A percentile compares a stretch with the other conserved stretches of the same genome.
Conservation (phyloP, 92 coral and sea anemone species). For the Zoanthus sansibaricus region DNA sequence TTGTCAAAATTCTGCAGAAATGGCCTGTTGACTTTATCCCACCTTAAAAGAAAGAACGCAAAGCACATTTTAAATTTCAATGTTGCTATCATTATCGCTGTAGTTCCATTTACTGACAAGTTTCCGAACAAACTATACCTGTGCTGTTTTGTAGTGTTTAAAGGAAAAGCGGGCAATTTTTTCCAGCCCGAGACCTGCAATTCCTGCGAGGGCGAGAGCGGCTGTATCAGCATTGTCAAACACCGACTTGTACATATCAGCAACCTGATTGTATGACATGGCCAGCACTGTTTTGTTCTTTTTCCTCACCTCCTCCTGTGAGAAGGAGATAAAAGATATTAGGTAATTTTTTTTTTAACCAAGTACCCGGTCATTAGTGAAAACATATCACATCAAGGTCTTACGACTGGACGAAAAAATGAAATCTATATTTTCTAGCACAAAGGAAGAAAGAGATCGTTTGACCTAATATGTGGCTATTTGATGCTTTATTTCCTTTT, state of each 20-base stretch:
- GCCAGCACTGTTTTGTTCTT: conserved; percentile 15
- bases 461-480: too few relatives aligned
- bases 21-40: too few relatives aligned
- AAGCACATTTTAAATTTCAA: too few relatives aligned
- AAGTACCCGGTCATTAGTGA: too few relatives aligned
- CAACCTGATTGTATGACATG: conserved; percentile 15
- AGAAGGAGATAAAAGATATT: neutral
- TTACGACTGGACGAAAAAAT: neutral
- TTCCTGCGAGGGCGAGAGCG: conserved; percentile 4
- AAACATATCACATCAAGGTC: too few relatives aligned
- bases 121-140: neutral
- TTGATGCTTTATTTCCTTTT: neutral
- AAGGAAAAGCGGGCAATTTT: neutral
- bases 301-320: conserved; percentile 12
- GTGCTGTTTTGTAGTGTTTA: conserved; percentile 27
- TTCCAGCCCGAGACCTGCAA: conserved; percentile 19
- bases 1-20: too few relatives aligned
- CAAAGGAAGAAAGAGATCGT: too few relatives aligned
- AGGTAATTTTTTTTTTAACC: too few relatives aligned
- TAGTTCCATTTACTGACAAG: too few relatives aligned
- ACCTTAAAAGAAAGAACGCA: too few relatives aligned
- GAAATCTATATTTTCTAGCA: neutral
- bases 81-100: too few relatives aligned
- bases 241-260: conserved; percentile 25
- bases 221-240: conserved; percentile 18